phyloP scores from a whole-genome alignment of 1,140 invertebrate species.

The Sycophila sp. region DNA sequence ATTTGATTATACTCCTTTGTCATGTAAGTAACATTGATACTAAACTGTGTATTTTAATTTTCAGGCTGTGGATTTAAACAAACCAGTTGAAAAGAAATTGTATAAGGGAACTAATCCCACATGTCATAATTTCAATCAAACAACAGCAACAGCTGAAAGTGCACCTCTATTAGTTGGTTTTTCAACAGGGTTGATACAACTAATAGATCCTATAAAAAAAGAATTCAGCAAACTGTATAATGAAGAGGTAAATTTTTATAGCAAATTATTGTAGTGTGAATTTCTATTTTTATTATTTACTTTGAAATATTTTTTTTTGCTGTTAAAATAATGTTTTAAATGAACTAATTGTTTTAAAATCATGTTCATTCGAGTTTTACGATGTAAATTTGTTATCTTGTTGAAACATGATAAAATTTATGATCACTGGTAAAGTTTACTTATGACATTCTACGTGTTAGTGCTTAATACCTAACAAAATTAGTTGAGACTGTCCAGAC shows the following conservation, averaged over 20 bases:
- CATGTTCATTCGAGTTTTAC: neutral
- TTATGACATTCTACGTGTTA: neutral
- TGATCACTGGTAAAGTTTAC: conserved; percentile 29
- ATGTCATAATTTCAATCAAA: conserved; percentile 97
- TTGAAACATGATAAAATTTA: conserved; percentile 42
- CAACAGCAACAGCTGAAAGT: conserved; percentile 82
- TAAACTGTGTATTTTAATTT: conserved; percentile 41
- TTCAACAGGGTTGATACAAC: conserved; percentile 95
- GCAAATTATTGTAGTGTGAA: neutral
- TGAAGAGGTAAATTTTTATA: conserved; percentile 84
- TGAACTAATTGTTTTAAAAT: conserved; percentile 1
- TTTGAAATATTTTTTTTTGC: neutral
- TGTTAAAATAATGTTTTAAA: neutral
- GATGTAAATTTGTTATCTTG: conserved; percentile 30
- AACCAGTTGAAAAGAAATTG: conserved; percentile 96
- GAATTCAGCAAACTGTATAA: conserved; percentile 97
- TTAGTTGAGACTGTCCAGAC: neutral
- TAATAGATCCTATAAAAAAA: conserved; percentile 96
- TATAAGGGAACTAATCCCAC: conserved; percentile 99
- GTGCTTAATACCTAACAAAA: conserved; percentile 30
- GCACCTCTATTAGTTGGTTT: conserved; percentile 94
- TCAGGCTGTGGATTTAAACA: conserved; percentile 92
- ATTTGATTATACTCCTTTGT: too few species aligned
- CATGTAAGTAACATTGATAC: neutral
- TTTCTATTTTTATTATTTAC: neutral